These are phyloP conservation scores for Mechanitis messenoides DNA, from an alignment of 2,888 invertebrate genomes.

Conservation along the genomic window DNA sequence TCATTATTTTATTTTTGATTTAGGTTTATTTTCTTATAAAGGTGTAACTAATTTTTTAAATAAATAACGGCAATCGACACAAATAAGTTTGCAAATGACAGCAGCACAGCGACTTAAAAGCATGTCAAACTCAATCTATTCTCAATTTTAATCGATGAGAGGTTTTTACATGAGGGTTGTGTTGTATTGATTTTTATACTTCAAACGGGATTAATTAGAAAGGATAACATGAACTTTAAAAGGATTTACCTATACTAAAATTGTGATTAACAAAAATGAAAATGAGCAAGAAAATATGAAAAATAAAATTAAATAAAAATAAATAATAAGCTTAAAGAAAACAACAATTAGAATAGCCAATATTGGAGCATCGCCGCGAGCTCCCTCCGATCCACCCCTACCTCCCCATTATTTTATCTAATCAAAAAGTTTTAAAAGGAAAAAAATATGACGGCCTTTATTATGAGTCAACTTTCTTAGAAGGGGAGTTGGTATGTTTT, in stretches of 20 bases:
- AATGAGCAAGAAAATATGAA: slow-evolving; percentile 35
- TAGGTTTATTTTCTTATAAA: not conserved
- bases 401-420: slow-evolving; percentile 78
- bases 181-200: slow-evolving; percentile 41
- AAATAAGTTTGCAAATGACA: slow-evolving; percentile 46
- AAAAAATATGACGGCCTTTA: slow-evolving; percentile 76
- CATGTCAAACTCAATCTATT: slow-evolving; percentile 60
- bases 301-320: slow-evolving; percentile 43
- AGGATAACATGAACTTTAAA: slow-evolving; percentile 22
- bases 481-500: slow-evolving; percentile 74
- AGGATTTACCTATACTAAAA: not conserved
- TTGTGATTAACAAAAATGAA: slow-evolving; percentile 11
- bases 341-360: slow-evolving; percentile 75
- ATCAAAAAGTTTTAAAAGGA: slow-evolving; percentile 78
- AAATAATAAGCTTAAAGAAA: slow-evolving; percentile 60
- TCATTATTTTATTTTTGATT: too few species aligned
- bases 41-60: not conserved
- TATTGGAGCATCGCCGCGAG: slow-evolving; percentile 68
- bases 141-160: slow-evolving; percentile 66
- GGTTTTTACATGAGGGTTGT: slow-evolving; percentile 36
- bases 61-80: slow-evolving; percentile 45
- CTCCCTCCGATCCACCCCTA: slow-evolving; percentile 52
- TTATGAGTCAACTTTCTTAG: slow-evolving; percentile 75
- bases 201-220: slow-evolving; percentile 51
- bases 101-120: slow-evolving; percentile 35